Base-by-base conservation (phyloP, 2,113 vertebrate species). In the Columba livia region DNA sequence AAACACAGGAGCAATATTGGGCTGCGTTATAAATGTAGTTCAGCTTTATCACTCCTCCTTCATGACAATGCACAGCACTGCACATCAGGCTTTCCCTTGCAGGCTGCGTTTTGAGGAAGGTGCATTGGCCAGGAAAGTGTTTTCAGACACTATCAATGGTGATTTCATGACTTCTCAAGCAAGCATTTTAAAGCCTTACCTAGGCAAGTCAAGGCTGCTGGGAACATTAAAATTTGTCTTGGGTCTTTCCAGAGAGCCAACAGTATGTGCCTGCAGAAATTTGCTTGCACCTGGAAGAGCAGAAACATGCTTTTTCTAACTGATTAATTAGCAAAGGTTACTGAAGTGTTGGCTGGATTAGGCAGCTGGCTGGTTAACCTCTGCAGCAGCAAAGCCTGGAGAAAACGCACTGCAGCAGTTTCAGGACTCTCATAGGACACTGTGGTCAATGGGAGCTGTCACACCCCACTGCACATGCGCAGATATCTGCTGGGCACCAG, bases 61-160 rank as follows among this genome's bases (percentile, higher is more conserved):
- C 29, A 12, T 32, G 71, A 32, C 34, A 34, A 29, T 0, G 0
- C 25, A 72, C 87, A 47, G 36, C 0, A 0, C n/a, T 54, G 1
- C 2, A 7, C 5, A 5, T 87, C 34, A 38, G 38, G 36, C 15
- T 81, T 10, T 79, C 28, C 20, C 20, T 81, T 4, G 2, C 23
- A 47, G 25, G 10, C n/a, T 88, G 72, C 26, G 20, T 79, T 73
- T 79, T 6, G 0, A 20, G 36, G 48, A 40, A 0, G 0, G 20
- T 4, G 1, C 12, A n/a, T 44, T 1, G 4, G 12, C 48, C 7
- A 4, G 51, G 60, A 36, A 60, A 42, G 24, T 32, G 13, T 34
- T 72, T 40, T 53, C 71, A 85, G 24, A 88, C 11, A 75, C 58
- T 11, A 80, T 28, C 56, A 58, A 29, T 21, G 19, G 38, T 26